Evolutionary conservation across 2,113 vertebrate species (phyloP).

Genomic region (Gopherus evgoodei): DNA sequence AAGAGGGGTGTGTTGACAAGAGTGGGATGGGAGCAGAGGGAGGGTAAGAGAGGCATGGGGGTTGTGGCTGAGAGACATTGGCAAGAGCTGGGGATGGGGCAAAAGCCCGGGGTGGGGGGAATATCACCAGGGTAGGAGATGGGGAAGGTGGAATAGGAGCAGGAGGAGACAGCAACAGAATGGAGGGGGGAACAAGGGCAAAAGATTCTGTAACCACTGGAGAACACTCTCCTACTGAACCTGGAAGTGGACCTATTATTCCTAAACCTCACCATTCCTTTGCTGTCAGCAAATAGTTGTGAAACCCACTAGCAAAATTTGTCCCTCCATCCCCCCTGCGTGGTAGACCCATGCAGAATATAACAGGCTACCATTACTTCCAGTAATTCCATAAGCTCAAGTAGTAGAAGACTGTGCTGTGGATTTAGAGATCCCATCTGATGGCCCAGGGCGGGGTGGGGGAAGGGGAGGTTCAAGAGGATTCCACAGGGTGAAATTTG

Average conservation of each 20-base stretch:
- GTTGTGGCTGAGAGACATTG: too few relatives aligned
- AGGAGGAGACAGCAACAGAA: too few relatives aligned
- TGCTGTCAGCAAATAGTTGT: not conserved
- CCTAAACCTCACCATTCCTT: not conserved
- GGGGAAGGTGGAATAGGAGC: too few relatives aligned
- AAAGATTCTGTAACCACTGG: not conserved
- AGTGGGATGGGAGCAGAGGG: too few relatives aligned
- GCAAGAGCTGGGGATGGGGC: too few relatives aligned
- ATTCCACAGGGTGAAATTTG: not conserved
- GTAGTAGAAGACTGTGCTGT: not conserved
- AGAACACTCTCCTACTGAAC: not conserved
- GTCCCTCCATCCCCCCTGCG: not conserved
- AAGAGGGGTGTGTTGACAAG: too few relatives aligned
- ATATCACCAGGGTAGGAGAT: too few relatives aligned
- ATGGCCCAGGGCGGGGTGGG: not conserved
- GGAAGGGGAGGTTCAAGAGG: too few relatives aligned
- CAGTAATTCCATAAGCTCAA: not conserved
- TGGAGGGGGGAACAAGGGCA: too few relatives aligned
- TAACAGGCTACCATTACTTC: not conserved
- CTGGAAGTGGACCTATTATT: not conserved
- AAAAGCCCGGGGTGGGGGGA: too few relatives aligned
- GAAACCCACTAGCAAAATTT: not conserved
- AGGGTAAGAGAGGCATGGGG: too few relatives aligned
- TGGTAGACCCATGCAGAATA: not conserved
- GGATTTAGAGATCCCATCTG: not conserved